These are phyloP conservation scores for Natator depressus DNA, from an alignment of 2,113 vertebrate genomes.

Conservation along the genomic window DNA sequence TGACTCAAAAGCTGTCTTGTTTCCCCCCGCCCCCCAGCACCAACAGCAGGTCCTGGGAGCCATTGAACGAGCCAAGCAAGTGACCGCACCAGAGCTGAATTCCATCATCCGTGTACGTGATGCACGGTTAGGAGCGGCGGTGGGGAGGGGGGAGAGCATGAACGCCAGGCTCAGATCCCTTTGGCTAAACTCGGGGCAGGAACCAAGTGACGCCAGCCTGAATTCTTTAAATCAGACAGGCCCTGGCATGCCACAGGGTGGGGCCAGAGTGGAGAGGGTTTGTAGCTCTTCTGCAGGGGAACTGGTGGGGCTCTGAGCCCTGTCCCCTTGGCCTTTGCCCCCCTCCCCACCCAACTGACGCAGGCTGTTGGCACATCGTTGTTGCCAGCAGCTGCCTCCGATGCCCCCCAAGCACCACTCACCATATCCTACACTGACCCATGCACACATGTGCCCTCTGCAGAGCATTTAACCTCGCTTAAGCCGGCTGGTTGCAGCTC, in stretches of 20 bases:
- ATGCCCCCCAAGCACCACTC: background rate
- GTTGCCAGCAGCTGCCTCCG: too few relatives aligned
- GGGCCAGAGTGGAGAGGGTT: background rate
- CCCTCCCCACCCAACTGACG: too few relatives aligned
- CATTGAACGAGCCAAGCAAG: constrained; percentile 97
- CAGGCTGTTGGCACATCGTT: background rate
- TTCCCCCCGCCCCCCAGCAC: constrained; percentile 81
- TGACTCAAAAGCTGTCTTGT: background rate
- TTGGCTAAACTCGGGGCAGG: rapidly evolving
- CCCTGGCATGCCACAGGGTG: background rate
- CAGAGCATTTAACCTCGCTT: background rate
- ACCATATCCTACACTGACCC: too few relatives aligned
- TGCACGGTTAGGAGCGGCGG: background rate
- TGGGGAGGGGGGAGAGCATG: rapidly evolving
- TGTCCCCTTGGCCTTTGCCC: background rate
- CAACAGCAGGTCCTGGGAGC: constrained; percentile 98
- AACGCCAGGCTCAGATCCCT: background rate
- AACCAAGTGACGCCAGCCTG: background rate
- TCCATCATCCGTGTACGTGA: constrained; percentile 96
- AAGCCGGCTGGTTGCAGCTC: background rate
- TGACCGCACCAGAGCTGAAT: constrained; percentile 96
- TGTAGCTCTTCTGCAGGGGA: background rate
- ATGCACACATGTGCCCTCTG: too few relatives aligned
- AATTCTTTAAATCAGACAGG: background rate
- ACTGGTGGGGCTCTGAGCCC: background rate